A percentile compares a stretch with the other conserved stretches of the same genome.
These are phyloP conservation scores for Choreutis nemorana DNA, from an alignment of 2,888 invertebrate genomes.

Conservation along the genomic window DNA sequence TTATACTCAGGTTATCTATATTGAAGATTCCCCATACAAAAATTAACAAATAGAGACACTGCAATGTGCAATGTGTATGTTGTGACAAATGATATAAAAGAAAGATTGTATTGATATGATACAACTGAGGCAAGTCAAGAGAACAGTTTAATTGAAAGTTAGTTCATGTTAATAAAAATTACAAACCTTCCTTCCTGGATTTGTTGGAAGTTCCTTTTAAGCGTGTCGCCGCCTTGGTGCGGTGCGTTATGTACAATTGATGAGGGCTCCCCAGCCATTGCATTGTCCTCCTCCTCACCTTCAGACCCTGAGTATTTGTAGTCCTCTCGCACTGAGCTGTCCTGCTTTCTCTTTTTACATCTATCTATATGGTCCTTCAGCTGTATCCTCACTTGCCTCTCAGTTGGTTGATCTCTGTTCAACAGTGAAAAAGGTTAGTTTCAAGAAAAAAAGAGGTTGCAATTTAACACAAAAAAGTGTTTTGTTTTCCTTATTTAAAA, in stretches of 20 bases:
- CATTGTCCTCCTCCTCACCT: slow-evolving; percentile 95
- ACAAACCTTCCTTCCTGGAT: slow-evolving; percentile 81
- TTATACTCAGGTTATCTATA: too few species aligned
- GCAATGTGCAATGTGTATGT: too few species aligned
- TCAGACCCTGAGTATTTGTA: slow-evolving; percentile 94
- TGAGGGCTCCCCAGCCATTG: slow-evolving; percentile 92
- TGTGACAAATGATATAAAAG: too few species aligned
- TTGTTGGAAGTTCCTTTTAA: slow-evolving; percentile 97
- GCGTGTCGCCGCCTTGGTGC: slow-evolving; percentile 86
- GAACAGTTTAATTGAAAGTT: too few species aligned
- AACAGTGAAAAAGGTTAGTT: neutral
- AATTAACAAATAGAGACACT: too few species aligned
- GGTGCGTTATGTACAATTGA: slow-evolving; percentile 89
- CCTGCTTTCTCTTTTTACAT: slow-evolving; percentile 94
- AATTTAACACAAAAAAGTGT: neutral
- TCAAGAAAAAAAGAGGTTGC: neutral
- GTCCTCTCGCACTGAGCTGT: slow-evolving; percentile 79
- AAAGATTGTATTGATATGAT: too few species aligned
- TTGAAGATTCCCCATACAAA: too few species aligned
- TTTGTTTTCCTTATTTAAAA: too few species aligned
- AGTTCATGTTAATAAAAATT: too few species aligned
- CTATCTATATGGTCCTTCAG: slow-evolving; percentile 98
- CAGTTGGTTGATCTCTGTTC: slow-evolving; percentile 98
- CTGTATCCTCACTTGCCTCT: slow-evolving; percentile 97
- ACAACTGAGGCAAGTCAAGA: too few species aligned